Percentiles rank a stretch among this genome's conserved stretches.
Conservation (phyloP, 2,888 invertebrate genomes). For the Mamestra brassicae region DNA sequence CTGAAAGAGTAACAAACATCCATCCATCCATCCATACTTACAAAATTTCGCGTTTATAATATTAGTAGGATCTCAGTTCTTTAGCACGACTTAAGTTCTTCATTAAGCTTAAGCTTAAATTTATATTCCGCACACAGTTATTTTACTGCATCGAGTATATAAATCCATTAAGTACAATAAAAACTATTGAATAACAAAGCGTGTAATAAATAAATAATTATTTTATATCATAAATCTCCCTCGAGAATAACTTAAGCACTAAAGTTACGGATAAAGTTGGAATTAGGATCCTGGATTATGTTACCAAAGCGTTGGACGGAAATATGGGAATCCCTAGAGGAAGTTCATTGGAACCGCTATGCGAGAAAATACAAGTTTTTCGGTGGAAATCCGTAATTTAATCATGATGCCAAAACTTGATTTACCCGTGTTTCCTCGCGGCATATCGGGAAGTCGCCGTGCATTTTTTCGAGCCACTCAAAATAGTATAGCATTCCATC, state of each 20-base stretch:
- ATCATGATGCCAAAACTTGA: background rate
- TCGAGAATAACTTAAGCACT: constrained; percentile 5
- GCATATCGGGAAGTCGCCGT: no score
- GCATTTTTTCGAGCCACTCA: background rate
- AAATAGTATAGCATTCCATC: no score
- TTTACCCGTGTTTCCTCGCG: no score
- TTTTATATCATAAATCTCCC: constrained; percentile 22
- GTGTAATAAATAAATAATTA: constrained; percentile 10
- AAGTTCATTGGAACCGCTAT: background rate
- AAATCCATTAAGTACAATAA: constrained; percentile 1
- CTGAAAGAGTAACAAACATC: no score
- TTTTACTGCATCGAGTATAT: background rate
- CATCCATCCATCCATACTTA: no score
- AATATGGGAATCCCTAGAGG: background rate
- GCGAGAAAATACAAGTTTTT: background rate
- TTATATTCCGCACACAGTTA: background rate
- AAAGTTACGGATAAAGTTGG: constrained; percentile 8
- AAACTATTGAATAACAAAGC: constrained; percentile 2
- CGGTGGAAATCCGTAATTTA: background rate
- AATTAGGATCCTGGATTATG: background rate
- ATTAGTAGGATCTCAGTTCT: background rate
- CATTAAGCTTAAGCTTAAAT: constrained; percentile 8
- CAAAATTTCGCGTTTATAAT: no score
- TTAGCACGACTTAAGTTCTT: background rate
- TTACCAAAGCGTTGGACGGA: background rate